Evolutionary conservation across 2,113 vertebrate genomes (phyloP).

Genomic region (Papio anubis): DNA sequence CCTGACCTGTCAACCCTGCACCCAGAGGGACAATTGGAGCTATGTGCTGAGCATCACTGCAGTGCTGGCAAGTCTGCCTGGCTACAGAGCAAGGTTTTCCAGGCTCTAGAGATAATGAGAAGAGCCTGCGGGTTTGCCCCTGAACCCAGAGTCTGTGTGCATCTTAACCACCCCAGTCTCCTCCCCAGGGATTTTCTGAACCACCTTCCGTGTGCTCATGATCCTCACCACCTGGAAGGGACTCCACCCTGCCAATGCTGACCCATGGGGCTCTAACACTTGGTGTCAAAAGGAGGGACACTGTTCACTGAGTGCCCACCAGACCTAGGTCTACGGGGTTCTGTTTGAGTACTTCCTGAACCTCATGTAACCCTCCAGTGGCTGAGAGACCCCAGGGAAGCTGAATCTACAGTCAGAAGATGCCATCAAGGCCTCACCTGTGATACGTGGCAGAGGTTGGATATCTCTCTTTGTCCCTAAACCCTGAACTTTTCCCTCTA

Average conservation of each 20-base stretch:
- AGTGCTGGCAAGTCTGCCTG: accelerated
- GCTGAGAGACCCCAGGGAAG: neutral
- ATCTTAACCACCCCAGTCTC: too few species aligned
- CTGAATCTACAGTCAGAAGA: neutral
- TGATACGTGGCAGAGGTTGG: neutral
- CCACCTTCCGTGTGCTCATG: neutral
- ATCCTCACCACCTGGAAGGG: too few species aligned
- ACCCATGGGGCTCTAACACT: neutral
- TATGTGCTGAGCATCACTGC: neutral
- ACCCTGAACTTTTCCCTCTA: neutral
- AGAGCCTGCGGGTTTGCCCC: neutral
- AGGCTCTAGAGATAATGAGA: accelerated
- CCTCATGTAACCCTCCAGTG: neutral
- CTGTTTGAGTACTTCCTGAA: neutral
- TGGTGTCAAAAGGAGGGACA: neutral
- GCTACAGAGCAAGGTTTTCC: neutral
- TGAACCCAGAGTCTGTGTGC: too few species aligned
- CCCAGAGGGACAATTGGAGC: too few species aligned
- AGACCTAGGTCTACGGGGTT: too few species aligned
- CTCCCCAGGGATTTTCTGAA: neutral
- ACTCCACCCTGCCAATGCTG: accelerated
- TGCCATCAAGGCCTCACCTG: neutral
- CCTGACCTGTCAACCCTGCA: neutral
- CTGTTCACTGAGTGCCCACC: neutral
- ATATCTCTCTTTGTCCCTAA: too few species aligned